Evolutionary conservation across 1,140 invertebrate species (phyloP), one percentile per base, ranked within the genome.

Genomic region (Drosophila sturtevanti): DNA sequence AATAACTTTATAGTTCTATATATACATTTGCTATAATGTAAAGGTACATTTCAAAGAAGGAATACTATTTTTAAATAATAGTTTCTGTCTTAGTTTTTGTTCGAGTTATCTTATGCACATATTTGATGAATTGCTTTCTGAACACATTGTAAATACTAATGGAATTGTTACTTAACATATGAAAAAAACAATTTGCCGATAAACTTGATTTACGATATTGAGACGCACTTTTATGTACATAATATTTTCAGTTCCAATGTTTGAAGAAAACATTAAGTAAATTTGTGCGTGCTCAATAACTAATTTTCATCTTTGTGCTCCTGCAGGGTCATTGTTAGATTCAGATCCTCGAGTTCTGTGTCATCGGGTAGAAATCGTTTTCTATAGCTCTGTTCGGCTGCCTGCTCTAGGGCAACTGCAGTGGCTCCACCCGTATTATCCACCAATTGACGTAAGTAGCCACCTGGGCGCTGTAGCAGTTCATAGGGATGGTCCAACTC

Each of bases 401-500:
- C 79, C 60, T 92, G 78, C 37, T 90, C 67, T 12, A 93, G 73
- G 24, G 85, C 87, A 41, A 79, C 65, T 0, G 93, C 80, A 60
- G 91, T 93, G 6, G 76, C 72, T 1, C 73, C 62, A 1, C 94
- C 94, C 4, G 94, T 95, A 74, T 95, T 93, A 9, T 92, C 90
- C 1, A 94, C 93, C 92, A 95, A 92, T 41, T 92, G 92, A 0
- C 87, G 90, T 35, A 94, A 92, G 41, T 92, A 86, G 12, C 94
- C 93, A 2, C 92, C 82, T 0, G 92, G 78, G 27, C 95, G 93
- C n/a, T 92, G 92, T 10, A 97, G 91, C 11, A 97, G 91, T 31
- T 92, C 91, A 80, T 94, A 93, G 0, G 96, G 95, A 66, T 94
- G 93, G 60, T 95, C 96, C 86, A 95, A 95, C 92, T 97, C 96